Evolutionary conservation across 2,888 invertebrate genomes (phyloP).

Genomic region (Rugalucina vietnamica): DNA sequence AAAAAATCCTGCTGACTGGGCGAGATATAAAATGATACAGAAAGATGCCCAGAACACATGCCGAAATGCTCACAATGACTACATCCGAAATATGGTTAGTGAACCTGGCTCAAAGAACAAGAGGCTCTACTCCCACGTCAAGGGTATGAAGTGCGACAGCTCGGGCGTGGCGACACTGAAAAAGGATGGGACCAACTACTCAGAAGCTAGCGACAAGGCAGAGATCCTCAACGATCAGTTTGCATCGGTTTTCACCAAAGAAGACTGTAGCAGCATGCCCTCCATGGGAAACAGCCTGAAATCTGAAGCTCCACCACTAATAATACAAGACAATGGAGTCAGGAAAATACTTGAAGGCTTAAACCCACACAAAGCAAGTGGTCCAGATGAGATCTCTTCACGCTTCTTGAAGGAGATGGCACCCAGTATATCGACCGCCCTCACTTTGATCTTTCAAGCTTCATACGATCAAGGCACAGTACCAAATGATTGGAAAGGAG

Average conservation of each 20-base stretch:
- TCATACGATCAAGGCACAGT: background rate
- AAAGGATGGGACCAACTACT: background rate
- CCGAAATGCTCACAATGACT: background rate
- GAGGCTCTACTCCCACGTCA: background rate
- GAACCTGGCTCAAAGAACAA: background rate
- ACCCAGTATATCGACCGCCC: background rate
- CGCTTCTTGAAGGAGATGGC: background rate
- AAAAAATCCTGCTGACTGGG: background rate
- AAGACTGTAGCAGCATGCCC: background rate
- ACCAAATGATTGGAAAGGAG: background rate
- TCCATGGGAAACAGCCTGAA: background rate
- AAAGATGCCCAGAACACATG: slow-evolving; percentile 11
- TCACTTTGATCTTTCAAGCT: background rate
- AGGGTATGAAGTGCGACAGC: background rate
- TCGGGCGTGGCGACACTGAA: background rate
- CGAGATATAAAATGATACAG: background rate
- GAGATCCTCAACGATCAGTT: background rate
- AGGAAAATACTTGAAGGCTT: background rate
- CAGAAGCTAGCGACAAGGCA: background rate
- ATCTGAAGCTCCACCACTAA: background rate
- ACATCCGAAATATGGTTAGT: background rate
- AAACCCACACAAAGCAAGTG: background rate
- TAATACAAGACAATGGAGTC: background rate
- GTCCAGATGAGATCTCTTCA: background rate
- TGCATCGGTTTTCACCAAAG: background rate